Conservation (phyloP, 2,797 vertebrate species). For the Premnoplex brunnescens region DNA sequence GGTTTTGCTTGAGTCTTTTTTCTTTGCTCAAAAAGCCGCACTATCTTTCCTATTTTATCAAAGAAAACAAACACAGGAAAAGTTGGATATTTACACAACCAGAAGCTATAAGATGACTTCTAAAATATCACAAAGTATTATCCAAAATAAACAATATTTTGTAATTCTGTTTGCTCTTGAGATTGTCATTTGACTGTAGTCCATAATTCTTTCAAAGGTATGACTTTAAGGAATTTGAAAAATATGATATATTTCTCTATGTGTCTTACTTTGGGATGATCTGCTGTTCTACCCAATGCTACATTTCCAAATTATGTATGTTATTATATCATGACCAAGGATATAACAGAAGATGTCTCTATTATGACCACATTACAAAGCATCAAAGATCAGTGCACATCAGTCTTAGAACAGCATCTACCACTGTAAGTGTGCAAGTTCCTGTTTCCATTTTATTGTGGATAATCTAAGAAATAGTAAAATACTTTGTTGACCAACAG, state of each 20-base stretch:
- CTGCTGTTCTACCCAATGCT: background rate
- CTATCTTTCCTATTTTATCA: background rate
- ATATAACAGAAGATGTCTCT: background rate
- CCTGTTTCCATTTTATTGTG: background rate
- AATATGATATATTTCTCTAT: background rate
- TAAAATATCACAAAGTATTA: background rate
- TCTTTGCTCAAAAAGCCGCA: background rate
- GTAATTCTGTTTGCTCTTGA: background rate
- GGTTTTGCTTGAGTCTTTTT: background rate
- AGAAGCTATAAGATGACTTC: background rate
- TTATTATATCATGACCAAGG: background rate
- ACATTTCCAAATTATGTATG: background rate
- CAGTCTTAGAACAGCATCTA: background rate
- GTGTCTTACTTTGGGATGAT: background rate
- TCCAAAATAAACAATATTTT: background rate
- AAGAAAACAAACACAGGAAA: background rate
- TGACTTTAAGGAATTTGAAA: background rate
- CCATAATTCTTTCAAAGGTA: background rate
- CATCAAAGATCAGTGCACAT: fast-evolving
- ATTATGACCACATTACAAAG: background rate
- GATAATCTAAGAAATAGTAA: background rate
- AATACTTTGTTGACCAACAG: background rate
- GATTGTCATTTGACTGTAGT: background rate
- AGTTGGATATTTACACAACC: background rate
- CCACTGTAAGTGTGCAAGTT: background rate